Evolutionary conservation across 30 jellyfish, hydroid and myxozoan species (phyloP).

Genomic region (Phacellophora camtschatica): DNA sequence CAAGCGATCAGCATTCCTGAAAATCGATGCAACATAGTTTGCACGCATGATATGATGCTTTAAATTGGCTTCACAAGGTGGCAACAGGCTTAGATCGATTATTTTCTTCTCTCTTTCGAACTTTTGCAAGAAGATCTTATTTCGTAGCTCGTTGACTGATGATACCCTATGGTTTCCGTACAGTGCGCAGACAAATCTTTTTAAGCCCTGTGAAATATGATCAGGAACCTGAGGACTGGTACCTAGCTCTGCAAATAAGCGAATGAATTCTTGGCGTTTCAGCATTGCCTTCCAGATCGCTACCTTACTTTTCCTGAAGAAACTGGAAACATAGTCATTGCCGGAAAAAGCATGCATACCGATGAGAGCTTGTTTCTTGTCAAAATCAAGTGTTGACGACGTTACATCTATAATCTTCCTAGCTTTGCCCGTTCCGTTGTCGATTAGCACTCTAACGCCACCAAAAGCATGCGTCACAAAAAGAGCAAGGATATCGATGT

Average conservation of each 20-base stretch:
- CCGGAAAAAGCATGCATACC: slow-evolving; percentile 34
- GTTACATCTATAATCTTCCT: slow-evolving; percentile 21
- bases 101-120: slow-evolving; percentile 29
- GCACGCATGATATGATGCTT: slow-evolving; percentile 21
- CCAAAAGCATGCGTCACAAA: slow-evolving; percentile 5
- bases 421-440: slow-evolving; percentile 15
- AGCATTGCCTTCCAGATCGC: slow-evolving; percentile 10
- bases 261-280: slow-evolving; percentile 2
- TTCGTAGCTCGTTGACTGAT: slow-evolving; percentile 13
- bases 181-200: slow-evolving; percentile 5
- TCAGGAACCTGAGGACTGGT: slow-evolving; percentile 11
- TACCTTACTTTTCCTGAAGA: slow-evolving; percentile 27
- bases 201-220: background rate
- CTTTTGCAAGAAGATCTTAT: slow-evolving; percentile 15
- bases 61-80: slow-evolving; percentile 28
- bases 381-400: background rate
- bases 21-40: slow-evolving; percentile 30
- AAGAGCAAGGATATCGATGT: slow-evolving; percentile 26
- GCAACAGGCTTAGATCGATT: slow-evolving; percentile 43
- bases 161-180: slow-evolving; percentile 21
- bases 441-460: background rate
- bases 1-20: slow-evolving; percentile 24
- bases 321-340: slow-evolving; percentile 6
- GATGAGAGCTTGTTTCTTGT: slow-evolving; percentile 9
- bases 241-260: slow-evolving; percentile 5